Evolutionary conservation across 2,113 vertebrate species (phyloP).

Genomic region (Platichthys stellatus): DNA sequence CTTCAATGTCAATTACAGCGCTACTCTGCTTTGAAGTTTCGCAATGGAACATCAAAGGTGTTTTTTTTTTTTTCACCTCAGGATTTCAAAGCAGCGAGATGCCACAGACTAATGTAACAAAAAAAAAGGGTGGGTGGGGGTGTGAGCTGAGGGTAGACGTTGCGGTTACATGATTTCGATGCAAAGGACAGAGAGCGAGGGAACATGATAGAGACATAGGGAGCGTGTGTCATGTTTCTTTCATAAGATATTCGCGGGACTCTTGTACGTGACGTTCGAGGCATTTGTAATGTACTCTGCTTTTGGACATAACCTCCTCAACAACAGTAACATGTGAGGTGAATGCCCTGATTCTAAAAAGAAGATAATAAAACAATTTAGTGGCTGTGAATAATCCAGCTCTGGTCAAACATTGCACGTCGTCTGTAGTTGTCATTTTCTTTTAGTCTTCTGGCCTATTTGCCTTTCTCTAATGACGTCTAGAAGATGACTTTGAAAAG

Average conservation of each 20-base stretch:
- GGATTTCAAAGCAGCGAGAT: slow-evolving; percentile 72
- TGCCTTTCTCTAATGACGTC: slow-evolving; percentile 30
- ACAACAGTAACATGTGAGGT: neutral
- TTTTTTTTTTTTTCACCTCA: slow-evolving; percentile 55
- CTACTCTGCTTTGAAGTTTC: slow-evolving; percentile 71
- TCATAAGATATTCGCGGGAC: slow-evolving; percentile 39
- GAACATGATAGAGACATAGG: slow-evolving; percentile 29
- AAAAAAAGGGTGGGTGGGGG: slow-evolving; percentile 41
- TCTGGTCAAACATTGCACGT: slow-evolving; percentile 15
- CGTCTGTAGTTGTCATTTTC: slow-evolving; percentile 28
- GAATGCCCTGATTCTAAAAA: neutral
- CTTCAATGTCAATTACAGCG: slow-evolving; percentile 73
- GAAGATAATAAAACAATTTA: neutral
- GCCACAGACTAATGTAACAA: slow-evolving; percentile 55
- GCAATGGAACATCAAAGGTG: slow-evolving; percentile 76
- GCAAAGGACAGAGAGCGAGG: neutral
- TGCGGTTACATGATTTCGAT: slow-evolving; percentile 46
- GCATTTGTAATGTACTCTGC: neutral
- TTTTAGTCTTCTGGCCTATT: slow-evolving; percentile 33
- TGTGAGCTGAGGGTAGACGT: slow-evolving; percentile 56
- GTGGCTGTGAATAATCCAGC: neutral
- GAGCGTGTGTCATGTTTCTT: slow-evolving; percentile 49
- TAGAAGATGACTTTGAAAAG: slow-evolving; percentile 44
- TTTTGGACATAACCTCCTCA: slow-evolving; percentile 6
- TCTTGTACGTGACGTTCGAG: slow-evolving; percentile 21